Evolutionary conservation across 2,113 vertebrate species (phyloP), one percentile per base, ranked within the genome.

Genomic region (Cygnus atratus): DNA sequence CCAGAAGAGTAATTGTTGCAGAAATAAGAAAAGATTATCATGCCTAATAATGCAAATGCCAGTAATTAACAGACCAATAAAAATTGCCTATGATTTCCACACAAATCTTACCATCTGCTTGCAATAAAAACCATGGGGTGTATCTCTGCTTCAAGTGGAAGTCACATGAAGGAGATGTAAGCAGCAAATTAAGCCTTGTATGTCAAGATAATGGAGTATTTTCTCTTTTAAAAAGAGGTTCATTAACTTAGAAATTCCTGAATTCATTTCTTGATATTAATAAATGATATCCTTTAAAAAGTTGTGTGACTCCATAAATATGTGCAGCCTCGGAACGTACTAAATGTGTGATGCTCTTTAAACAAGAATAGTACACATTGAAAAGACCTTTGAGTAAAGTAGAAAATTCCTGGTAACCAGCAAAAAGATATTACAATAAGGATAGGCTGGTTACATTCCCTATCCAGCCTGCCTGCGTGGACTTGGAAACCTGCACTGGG

Each of bases 111-210:
- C 63, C 86, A 78, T 86, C 87, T 94, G 75, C 54, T 79, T 87
- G 80, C 79, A 90, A 81, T 81, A 92, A 96, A 95, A 94, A 72
- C 21, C 87, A 87, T 9, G 10, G 78, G 92, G 85, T 90, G 37
- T 87, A 80, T 93, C 85, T 95, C 84, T 84, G 62, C 70, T 93
- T 94, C 80, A 91, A 96, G 83, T 62, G 37, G 78, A 97, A 96
- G 62, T 87, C 24, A 66, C 67, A 92, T 31, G n/a, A 90, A 95
- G 76, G 78, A 90, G 81, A 90, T 52, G 26, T 21, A 94, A 93
- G 95, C 29, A 75, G 46, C 68, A 97, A 97, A 95, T 90, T 89
- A 80, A 95, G 88, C 35, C 54, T 70, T 94, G 76, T 82, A 89
- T 35, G 70, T 90, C 50, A 84, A 95, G 62, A 72, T 28, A 90